Evolutionary conservation across 2,797 vertebrate genomes (phyloP).

Genomic region (Scyliorhinus canicula): DNA sequence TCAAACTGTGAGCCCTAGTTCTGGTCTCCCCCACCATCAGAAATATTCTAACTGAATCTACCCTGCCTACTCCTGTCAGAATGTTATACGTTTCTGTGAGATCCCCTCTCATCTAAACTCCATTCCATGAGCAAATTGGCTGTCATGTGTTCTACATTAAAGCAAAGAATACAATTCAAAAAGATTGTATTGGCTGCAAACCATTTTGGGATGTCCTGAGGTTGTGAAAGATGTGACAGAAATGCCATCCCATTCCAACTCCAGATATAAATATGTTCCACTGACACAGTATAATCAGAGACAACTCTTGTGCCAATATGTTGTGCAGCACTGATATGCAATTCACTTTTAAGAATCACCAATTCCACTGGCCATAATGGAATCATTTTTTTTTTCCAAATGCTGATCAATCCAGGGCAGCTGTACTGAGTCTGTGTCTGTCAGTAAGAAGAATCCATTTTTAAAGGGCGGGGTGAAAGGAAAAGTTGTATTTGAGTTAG

Average conservation of each 20-base stretch:
- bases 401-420: neutral
- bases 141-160: neutral
- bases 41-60: too few relatives aligned
- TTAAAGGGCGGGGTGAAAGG: too few relatives aligned
- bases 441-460: neutral
- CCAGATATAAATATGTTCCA: neutral
- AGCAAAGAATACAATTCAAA: too few relatives aligned
- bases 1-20: too few relatives aligned
- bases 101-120: too few relatives aligned
- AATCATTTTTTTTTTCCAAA: neutral
- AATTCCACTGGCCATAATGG: neutral
- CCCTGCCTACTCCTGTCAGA: too few relatives aligned
- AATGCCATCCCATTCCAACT: neutral
- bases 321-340: neutral
- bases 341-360: neutral
- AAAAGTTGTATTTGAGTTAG: neutral
- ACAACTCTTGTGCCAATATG: neutral
- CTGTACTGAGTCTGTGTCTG: neutral
- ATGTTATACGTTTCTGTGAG: too few relatives aligned
- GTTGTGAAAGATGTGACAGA: too few relatives aligned
- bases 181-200: too few relatives aligned
- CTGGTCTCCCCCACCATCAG: too few relatives aligned
- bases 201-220: too few relatives aligned
- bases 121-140: neutral
- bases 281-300: too few relatives aligned